Base-by-base conservation (phyloP, 2,113 vertebrate genomes). In the Gallinago media region DNA sequence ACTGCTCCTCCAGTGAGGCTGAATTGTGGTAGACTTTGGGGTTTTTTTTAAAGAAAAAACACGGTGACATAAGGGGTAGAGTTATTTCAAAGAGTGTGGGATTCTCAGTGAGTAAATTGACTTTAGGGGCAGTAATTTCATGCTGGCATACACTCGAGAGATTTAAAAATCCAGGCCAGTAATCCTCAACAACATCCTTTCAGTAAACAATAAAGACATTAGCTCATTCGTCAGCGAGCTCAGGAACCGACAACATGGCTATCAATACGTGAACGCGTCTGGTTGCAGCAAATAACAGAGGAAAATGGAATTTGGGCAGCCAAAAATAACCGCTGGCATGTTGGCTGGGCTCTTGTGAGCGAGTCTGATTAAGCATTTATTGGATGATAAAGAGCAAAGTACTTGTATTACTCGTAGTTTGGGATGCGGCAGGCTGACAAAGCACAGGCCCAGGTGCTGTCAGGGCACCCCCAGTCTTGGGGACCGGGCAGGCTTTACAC, bases 91-190 rank as follows among this genome's bases (percentile, higher is more conserved):
- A 88, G 38, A 65, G 9, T 1, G 6, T 44, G 17, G 21, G 29
- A 59, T 84, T 86, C 79, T 90, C 66, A 55, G 61, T 34, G 36
- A 70, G 23, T 34, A 88, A 96, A 86, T 54, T 94, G 68, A 61
- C 68, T 95, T 78, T 89, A 72, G 88, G 70, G 40, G 54, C 34
- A 86, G 79, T 90, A 56, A 93, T 93, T 94, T 95, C 88, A 91
- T 86, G 73, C 88, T 38, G n/a, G 72, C n/a, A 27, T 68, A 88
- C 72, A 71, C 68, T 90, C 80, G 63, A 63, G 82, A 92, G 85
- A 62, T 84, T 94, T 88, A 59, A 58, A 93, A 92, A 74, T 67
- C 42, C 83, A 74, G 61, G 68, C 76, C 83, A 86, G 59, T 83
- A 93, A 93, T 88, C 26, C 59, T 81, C 72, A 78, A n/a, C 50